A percentile compares a stretch with the other conserved stretches of the same genome.
phyloP scores from a whole-genome alignment of 2,797 vertebrate genomes.

The Sardinella longiceps region DNA sequence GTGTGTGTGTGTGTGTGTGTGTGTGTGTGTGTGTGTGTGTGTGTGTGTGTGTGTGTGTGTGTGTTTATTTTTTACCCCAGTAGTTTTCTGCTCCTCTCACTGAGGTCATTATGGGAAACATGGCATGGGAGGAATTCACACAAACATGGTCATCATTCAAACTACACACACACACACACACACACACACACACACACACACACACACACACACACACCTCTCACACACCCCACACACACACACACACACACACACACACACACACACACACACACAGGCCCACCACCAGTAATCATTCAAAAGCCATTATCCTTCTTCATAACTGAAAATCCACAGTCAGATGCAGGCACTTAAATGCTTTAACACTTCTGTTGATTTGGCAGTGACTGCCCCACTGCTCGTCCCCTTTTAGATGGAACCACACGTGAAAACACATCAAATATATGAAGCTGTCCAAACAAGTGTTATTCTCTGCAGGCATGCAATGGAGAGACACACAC shows the following conservation, averaged over 20 bases:
- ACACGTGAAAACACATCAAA: neutral
- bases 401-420: neutral
- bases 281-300: neutral
- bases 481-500: neutral
- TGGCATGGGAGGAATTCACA: no score
- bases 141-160: no score
- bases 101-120: no score
- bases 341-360: neutral
- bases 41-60: no score
- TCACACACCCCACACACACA: neutral
- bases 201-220: no score
- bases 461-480: neutral
- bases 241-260: neutral
- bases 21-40: no score
- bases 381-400: neutral
- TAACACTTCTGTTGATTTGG: neutral
- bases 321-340: neutral
- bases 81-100: no score
- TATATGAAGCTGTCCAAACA: neutral
- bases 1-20: no score
- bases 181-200: neutral
- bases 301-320: neutral
- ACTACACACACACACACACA: neutral
- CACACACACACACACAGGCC: no score
- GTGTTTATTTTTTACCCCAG: no score